Evolutionary conservation across 2,797 vertebrate genomes (phyloP).

Genomic region (Cercopithecus mitis): DNA sequence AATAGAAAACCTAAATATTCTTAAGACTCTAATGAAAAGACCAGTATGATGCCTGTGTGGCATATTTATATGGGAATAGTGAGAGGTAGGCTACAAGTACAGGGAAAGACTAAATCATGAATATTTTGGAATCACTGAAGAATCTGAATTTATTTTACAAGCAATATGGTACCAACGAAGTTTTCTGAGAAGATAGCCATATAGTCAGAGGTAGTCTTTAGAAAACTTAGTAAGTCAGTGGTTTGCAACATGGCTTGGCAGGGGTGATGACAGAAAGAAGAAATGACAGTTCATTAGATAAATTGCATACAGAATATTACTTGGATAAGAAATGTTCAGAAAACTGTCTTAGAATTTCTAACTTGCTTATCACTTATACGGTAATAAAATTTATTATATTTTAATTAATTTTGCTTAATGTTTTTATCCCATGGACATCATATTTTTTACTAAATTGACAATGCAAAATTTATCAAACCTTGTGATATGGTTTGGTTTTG

Average conservation of each 20-base stretch:
- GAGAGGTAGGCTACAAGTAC: neutral
- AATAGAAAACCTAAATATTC: neutral
- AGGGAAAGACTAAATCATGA: neutral
- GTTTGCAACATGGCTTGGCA: neutral
- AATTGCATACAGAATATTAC: neutral
- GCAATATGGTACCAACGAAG: neutral
- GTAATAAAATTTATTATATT: neutral
- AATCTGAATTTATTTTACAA: neutral
- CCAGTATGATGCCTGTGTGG: neutral
- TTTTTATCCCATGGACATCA: neutral
- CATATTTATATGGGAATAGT: neutral
- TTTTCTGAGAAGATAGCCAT: neutral
- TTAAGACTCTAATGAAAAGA: neutral
- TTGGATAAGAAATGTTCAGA: neutral
- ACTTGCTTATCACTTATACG: neutral
- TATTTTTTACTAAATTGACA: neutral
- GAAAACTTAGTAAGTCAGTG: neutral
- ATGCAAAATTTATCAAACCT: neutral
- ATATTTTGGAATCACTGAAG: neutral
- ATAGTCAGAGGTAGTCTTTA: neutral
- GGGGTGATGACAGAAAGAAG: neutral
- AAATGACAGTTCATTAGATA: neutral
- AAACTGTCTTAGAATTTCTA: neutral
- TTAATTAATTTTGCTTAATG: neutral
- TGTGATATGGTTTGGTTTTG: too few relatives aligned